A percentile compares a stretch with the other conserved stretches of the same genome.
These are phyloP conservation scores for Epinotia ramella DNA, from an alignment of 2,888 invertebrate genomes.

Conservation along the genomic window DNA sequence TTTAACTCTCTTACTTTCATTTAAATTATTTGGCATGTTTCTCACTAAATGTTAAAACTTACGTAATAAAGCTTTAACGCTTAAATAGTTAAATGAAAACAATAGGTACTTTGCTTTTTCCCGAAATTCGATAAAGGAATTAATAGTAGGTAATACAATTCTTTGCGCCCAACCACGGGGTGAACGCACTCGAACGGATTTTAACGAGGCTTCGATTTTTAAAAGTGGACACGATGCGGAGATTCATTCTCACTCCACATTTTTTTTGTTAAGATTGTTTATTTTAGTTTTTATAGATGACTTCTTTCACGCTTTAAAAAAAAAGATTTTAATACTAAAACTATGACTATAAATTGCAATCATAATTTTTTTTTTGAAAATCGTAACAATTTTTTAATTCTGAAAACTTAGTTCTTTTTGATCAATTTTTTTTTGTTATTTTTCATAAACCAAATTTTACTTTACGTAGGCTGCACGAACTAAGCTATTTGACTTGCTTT, in stretches of 20 bases:
- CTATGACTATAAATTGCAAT: not conserved
- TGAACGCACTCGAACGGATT: slow-evolving; percentile 37
- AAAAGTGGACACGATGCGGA: slow-evolving; percentile 47
- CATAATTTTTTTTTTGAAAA: not conserved
- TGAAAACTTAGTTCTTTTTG: not conserved
- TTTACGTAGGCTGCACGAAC: not conserved
- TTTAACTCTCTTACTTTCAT: not conserved
- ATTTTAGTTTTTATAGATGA: not conserved
- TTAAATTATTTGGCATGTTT: not conserved
- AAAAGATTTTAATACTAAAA: not conserved
- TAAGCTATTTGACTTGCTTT: not conserved
- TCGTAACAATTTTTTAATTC: too few relatives aligned
- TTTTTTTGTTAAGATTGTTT: slow-evolving; percentile 3
- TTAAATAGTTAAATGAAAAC: not conserved
- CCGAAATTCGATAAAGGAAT: not conserved
- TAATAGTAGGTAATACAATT: slow-evolving; percentile 29
- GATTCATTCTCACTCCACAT: slow-evolving; percentile 33
- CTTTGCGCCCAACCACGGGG: slow-evolving; percentile 38
- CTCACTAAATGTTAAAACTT: not conserved
- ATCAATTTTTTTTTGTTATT: not conserved
- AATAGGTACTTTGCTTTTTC: not conserved
- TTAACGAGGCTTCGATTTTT: slow-evolving; percentile 59
- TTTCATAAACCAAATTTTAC: not conserved
- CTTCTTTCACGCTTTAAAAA: not conserved
- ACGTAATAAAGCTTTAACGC: not conserved